These are phyloP conservation scores for Panurus biarmicus DNA, from an alignment of 2,113 vertebrate species.

Conservation along the genomic window DNA sequence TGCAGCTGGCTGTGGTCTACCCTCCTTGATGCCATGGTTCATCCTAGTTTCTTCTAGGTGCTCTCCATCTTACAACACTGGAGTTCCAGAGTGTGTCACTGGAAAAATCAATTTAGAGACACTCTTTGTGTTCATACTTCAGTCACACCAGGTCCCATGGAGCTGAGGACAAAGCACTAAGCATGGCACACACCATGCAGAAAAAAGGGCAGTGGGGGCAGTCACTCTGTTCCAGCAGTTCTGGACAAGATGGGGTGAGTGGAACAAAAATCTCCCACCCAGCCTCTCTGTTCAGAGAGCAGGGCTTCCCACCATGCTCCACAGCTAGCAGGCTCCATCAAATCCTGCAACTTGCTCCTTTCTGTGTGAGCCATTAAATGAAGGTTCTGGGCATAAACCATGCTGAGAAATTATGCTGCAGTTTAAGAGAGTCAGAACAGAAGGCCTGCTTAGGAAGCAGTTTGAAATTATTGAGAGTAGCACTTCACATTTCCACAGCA, in stretches of 20 bases:
- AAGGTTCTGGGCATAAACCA: background rate
- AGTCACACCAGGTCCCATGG: background rate
- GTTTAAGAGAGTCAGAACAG: conserved; percentile 16
- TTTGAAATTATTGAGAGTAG: conserved; percentile 55
- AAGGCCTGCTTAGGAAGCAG: conserved; percentile 44
- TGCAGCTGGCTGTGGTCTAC: background rate
- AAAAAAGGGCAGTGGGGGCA: background rate
- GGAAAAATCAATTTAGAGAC: background rate
- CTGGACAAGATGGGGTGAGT: background rate
- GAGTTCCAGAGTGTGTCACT: background rate
- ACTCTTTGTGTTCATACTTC: background rate
- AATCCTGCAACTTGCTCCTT: background rate
- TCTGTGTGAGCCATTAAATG: background rate
- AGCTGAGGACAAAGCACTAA: background rate
- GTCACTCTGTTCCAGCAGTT: background rate
- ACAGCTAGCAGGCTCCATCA: background rate
- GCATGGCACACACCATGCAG: background rate
- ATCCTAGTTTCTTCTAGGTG: background rate
- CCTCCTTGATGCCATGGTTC: background rate
- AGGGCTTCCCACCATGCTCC: background rate
- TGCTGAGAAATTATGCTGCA: conserved; percentile 19
- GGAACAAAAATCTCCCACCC: background rate
- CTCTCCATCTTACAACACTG: background rate
- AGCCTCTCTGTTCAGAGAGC: background rate
- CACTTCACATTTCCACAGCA: conserved; percentile 54